Percentiles rank a stretch among this genome's conserved stretches.
These are phyloP conservation scores for Paguma larvata DNA, from an alignment of 2,797 vertebrate species.

Conservation along the genomic window DNA sequence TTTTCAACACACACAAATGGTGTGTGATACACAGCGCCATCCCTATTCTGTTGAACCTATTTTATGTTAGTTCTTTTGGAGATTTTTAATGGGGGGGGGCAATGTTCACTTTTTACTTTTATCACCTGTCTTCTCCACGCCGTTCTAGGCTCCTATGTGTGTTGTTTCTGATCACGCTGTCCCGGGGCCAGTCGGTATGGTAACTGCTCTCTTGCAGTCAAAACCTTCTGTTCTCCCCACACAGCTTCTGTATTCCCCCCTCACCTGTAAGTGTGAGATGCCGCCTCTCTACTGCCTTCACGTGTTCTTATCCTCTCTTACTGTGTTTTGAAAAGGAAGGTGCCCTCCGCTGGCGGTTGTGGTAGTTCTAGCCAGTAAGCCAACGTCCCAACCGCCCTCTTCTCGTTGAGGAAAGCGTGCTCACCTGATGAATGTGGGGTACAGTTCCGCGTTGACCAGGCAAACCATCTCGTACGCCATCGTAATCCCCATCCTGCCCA, in stretches of 20 bases:
- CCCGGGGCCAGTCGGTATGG: accelerated
- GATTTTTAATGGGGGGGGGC: accelerated
- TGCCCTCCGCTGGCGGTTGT: not conserved
- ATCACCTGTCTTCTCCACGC: accelerated
- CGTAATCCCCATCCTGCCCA: slow-evolving; percentile 89
- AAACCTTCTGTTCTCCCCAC: not conserved
- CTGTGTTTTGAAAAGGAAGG: not conserved
- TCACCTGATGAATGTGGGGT: slow-evolving; percentile 91
- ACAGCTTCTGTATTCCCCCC: not conserved
- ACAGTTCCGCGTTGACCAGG: slow-evolving; percentile 88
- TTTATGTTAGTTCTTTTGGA: not conserved
- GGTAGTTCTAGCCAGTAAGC: accelerated
- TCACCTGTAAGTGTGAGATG: not conserved
- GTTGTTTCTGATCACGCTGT: no score
- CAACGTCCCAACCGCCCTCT: not conserved
- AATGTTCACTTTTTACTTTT: no score
- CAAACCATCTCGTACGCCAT: slow-evolving; percentile 87
- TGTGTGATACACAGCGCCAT: accelerated
- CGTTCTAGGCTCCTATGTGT: accelerated
- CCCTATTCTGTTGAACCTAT: not conserved
- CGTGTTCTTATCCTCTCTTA: no score
- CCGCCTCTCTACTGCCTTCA: not conserved
- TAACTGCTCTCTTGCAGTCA: accelerated
- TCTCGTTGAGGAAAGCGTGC: accelerated
- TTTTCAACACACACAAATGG: not conserved